Conservation (phyloP, 2,888 invertebrate species). For the Chaetogeoica ovagalla region DNA sequence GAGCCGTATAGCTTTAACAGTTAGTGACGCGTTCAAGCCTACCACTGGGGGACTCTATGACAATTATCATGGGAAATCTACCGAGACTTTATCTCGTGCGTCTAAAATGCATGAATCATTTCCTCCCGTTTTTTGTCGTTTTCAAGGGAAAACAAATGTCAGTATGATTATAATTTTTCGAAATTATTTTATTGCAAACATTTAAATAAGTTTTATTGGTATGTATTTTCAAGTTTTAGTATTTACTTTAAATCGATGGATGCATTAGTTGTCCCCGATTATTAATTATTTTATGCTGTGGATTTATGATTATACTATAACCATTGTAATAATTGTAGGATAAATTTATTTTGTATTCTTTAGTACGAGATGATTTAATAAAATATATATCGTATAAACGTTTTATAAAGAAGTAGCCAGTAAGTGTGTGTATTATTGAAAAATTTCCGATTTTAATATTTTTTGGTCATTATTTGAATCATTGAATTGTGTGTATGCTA, state of each 20-base stretch:
- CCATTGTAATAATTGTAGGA: no score
- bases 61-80: slow-evolving; percentile 52
- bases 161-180: not conserved
- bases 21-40: slow-evolving; percentile 42
- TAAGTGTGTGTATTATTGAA: no score
- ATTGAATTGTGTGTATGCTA: not conserved
- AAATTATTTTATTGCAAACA: not conserved
- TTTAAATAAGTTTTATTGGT: not conserved
- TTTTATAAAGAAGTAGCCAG: no score
- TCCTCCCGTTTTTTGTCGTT: slow-evolving; percentile 21
- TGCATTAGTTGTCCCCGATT: not conserved
- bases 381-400: no score
- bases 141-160: slow-evolving; percentile 10
- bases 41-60: slow-evolving; percentile 26
- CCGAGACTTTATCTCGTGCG: slow-evolving; percentile 41
- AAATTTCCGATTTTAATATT: no score
- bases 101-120: slow-evolving; percentile 50
- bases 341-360: no score
- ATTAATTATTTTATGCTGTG: not conserved
- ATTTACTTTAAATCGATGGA: not conserved
- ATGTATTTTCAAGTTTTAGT: not conserved
- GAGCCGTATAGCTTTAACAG: slow-evolving; percentile 21
- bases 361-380: no score
- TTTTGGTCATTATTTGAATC: no score
- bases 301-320: not conserved